These are phyloP conservation scores for Platalea minor DNA, from an alignment of 2,797 vertebrate genomes.

Conservation along the genomic window DNA sequence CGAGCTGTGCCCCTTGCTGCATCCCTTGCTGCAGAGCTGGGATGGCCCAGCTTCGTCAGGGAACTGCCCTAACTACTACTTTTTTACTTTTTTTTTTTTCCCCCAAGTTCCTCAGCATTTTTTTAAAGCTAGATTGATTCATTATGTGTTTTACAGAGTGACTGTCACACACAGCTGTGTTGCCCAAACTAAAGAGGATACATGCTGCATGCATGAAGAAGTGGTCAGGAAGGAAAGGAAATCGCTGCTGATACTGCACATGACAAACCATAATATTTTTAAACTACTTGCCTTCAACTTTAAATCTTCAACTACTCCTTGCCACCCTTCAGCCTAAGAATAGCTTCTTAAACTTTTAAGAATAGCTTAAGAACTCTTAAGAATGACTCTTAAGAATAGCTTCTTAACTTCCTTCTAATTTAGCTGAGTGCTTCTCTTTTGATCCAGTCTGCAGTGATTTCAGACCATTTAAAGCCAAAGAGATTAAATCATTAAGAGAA, in stretches of 20 bases:
- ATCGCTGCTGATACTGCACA: background rate
- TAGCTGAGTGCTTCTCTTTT: background rate
- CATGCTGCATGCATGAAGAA: background rate
- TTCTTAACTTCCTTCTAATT: background rate
- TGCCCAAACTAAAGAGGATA: background rate
- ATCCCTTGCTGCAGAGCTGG: background rate
- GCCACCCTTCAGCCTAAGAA: background rate
- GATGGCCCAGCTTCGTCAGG: background rate
- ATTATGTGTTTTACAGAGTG: background rate
- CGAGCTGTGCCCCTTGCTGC: background rate
- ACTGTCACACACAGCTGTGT: background rate
- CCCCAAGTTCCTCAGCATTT: background rate
- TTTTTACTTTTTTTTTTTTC: rapidly evolving
- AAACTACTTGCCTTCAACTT: background rate
- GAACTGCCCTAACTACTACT: background rate
- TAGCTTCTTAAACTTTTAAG: background rate
- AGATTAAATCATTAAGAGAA: background rate
- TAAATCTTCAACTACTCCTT: background rate
- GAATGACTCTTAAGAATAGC: background rate
- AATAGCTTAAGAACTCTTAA: background rate
- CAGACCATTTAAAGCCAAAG: background rate
- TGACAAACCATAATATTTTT: background rate
- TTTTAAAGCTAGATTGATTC: background rate
- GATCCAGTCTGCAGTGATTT: background rate
- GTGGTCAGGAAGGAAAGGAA: background rate